Base-by-base conservation (phyloP, 2,797 vertebrate species). In the Florisuga fusca region DNA sequence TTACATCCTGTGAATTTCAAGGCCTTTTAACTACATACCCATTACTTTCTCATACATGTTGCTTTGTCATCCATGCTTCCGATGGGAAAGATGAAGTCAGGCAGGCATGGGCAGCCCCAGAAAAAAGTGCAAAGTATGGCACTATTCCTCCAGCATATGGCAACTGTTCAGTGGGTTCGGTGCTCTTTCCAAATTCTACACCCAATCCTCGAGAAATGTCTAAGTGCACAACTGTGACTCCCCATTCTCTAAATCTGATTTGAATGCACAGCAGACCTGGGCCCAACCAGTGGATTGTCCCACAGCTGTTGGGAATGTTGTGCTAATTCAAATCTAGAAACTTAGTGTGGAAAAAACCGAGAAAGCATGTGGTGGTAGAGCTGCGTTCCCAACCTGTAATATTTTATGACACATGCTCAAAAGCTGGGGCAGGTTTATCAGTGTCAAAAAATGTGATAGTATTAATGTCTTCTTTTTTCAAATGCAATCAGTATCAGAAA, bases 1-100 rank as follows among this genome's bases (percentile, higher is more conserved):
- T 96, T 94, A 87, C 77, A 91, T 86, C 61, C 78, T 87, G 43
- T 84, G 93, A 87, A 73, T 89, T 93, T 87, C 75, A 68, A 93
- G 80, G 31, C 67, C 63, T 80, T 95, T 90, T 58, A 89, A 33
- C 38, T 81, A 33, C 22, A 18, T 9, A 5, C 4, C 7, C 58
- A 15, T 63, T 62, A 45, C 12, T 90, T 90, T 87, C 93, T 51
- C 59, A 66, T n/a, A 9, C 19, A 50, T 1, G 2, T 62, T 53
- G 21, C 81, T 80, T 74, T 84, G 69, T 36, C 62, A 20, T 55
- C 53, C 21, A 1, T 61, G 31, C 31, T 74, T n/a, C 72, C 84
- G 71, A 43, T 76, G 77, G 64, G 64, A 84, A 63, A 64, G 27
- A 14, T 55, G 38, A 57, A 78, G 41, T 23, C 48, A 64, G 0